phyloP scores from a whole-genome alignment of 2,113 vertebrate genomes.

The Mastomys coucha region DNA sequence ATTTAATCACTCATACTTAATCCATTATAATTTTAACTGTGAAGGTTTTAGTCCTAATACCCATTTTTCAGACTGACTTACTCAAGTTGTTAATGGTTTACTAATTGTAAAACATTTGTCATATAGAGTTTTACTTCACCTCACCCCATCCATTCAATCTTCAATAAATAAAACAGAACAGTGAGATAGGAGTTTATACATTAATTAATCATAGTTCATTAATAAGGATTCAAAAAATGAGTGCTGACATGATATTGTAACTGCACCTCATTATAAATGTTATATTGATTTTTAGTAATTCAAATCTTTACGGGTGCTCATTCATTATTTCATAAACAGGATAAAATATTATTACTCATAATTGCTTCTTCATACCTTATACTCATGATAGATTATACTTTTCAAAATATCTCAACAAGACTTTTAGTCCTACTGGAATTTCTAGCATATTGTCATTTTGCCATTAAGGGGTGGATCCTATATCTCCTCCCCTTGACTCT shows the following conservation, averaged over 20 bases:
- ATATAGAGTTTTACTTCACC: slow-evolving; percentile 15
- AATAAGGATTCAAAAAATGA: slow-evolving; percentile 23
- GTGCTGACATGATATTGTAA: neutral
- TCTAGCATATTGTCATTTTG: neutral
- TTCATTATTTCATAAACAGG: slow-evolving; percentile 19
- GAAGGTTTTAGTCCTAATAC: slow-evolving; percentile 10
- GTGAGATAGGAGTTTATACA: neutral
- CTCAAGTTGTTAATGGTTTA: slow-evolving; percentile 29
- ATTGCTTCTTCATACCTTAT: neutral
- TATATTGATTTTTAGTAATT: neutral
- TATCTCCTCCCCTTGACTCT: neutral
- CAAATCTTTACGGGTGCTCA: neutral
- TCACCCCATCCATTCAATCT: slow-evolving; percentile 39
- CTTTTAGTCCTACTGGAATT: neutral
- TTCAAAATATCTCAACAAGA: neutral
- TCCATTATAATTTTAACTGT: slow-evolving; percentile 40
- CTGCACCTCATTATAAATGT: neutral
- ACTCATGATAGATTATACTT: neutral
- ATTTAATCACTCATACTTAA: neutral
- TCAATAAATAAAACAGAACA: neutral
- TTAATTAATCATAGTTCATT: neutral
- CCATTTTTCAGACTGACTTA: slow-evolving; percentile 21
- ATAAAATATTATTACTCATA: neutral
- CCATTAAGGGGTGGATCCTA: neutral
- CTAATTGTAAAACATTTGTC: slow-evolving; percentile 32